Percentiles rank a stretch among this genome's conserved stretches.
Evolutionary conservation across 1,140 invertebrate genomes (phyloP).

Genomic region (Stenopsyche tienmushanensis): DNA sequence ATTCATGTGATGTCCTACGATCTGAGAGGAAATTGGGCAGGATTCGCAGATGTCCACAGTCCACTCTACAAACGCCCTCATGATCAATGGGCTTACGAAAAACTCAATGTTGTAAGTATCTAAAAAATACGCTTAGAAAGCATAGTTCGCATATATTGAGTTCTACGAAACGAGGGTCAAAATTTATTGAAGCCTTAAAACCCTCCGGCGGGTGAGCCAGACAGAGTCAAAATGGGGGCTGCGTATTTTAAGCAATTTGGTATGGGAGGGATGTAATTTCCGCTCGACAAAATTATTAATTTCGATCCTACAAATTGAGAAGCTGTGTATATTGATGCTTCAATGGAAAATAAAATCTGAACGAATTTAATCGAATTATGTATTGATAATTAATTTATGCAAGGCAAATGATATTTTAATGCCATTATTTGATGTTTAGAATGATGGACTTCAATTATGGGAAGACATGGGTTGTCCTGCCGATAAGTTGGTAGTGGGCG

Average conservation of each 20-base stretch:
- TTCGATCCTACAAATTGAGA: too few relatives aligned
- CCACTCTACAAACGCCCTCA: constrained; percentile 80
- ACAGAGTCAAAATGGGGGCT: background rate
- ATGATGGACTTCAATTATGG: constrained; percentile 83
- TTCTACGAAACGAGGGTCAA: background rate
- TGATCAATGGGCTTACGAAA: constrained; percentile 86
- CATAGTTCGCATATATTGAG: too few relatives aligned
- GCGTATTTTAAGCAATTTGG: background rate
- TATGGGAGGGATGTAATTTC: background rate
- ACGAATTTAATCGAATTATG: constrained; percentile 1
- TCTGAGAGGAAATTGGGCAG: constrained; percentile 88
- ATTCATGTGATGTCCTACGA: constrained; percentile 92
- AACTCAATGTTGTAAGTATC: constrained; percentile 77
- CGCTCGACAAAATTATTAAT: background rate
- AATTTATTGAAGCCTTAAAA: background rate
- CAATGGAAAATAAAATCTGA: too few relatives aligned
- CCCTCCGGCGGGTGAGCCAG: background rate
- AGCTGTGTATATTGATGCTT: too few relatives aligned
- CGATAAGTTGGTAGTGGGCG: constrained; percentile 84
- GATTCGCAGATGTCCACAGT: constrained; percentile 84
- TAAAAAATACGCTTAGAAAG: background rate
- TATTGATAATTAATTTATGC: too few relatives aligned
- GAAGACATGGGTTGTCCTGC: constrained; percentile 81
- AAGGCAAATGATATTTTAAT: too few relatives aligned
- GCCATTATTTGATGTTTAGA: too few relatives aligned